Evolutionary conservation across 2,797 vertebrate genomes (phyloP), one percentile per base, ranked within the genome.

Genomic region (Ceryle rudis): DNA sequence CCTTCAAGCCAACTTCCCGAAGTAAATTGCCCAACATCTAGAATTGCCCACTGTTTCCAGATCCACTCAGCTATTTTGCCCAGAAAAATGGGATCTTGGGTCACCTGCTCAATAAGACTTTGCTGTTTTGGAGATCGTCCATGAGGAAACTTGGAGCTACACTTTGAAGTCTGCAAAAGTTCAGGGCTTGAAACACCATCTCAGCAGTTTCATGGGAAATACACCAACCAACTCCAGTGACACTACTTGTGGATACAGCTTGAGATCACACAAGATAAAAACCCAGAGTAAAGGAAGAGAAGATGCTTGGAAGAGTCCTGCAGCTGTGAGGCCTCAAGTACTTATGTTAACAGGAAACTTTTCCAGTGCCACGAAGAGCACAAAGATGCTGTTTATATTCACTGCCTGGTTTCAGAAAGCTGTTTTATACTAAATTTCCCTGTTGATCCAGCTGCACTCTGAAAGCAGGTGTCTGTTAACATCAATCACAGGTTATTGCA

Each of bases 401-500:
- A 1, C 39, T 44, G 69, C 64, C 81, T 61, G 51, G 18, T 52
- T 88, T 73, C 71, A 58, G 46, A 7, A 28, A 89, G 72, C 46
- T 81, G 21, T 81, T 92, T 70, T 88, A 46, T 44, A 75, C 74
- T 78, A 44, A 69, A 67, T 77, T 77, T 96, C 74, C 73, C 92
- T 83, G 46, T 84, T 95, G 80, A 81, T 94, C 74, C 79, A 94
- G 86, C 75, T 94, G 81, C 71, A 81, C 28, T 70, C 78, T 54
- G 64, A 73, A 82, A 83, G 77, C 77, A 77, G 89, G 61, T 81
- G 67, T 65, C 94, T 96, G 82, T 37, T 75, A 81, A 49, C 82
- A 97, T 95, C 85, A 86, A 72, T 94, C 73, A 85, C 73, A 61
- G 2, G 6, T 90, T 93, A 92, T 69, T 96, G 84, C 42, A 13